Conservation (phyloP, 2,888 invertebrate genomes). For the Lochmaea capreae region DNA sequence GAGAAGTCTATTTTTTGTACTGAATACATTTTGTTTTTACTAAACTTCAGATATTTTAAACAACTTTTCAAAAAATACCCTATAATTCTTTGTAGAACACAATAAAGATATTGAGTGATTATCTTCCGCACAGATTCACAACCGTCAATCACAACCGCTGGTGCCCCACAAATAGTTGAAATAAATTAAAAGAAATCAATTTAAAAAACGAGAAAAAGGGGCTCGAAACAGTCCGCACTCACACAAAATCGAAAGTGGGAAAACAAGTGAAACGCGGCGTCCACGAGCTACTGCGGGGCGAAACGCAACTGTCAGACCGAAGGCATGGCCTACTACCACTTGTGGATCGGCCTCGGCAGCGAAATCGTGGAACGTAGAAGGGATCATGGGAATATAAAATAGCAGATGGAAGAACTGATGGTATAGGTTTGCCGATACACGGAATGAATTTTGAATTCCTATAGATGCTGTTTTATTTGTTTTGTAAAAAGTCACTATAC, state of each 20-base stretch:
- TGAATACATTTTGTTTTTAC: not conserved
- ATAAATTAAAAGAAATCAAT: slow-evolving; percentile 26
- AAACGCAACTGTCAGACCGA: slow-evolving; percentile 54
- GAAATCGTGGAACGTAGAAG: slow-evolving; percentile 32
- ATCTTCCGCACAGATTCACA: slow-evolving; percentile 21
- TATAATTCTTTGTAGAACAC: not conserved
- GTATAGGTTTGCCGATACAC: slow-evolving; percentile 19
- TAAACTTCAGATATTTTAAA: slow-evolving; percentile 21
- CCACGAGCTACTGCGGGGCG: slow-evolving; percentile 41
- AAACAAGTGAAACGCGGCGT: slow-evolving; percentile 45
- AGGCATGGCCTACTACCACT: slow-evolving; percentile 57
- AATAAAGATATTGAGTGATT: not conserved
- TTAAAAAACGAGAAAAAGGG: slow-evolving; percentile 14
- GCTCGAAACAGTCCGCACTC: slow-evolving; percentile 20
- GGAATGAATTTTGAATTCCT: slow-evolving; percentile 5
- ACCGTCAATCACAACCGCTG: slow-evolving; percentile 29
- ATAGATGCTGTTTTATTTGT: not conserved
- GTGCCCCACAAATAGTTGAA: not conserved
- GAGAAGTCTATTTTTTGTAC: not conserved
- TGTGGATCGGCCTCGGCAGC: slow-evolving; percentile 50
- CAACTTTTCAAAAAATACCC: slow-evolving; percentile 3
- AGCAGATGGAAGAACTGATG: slow-evolving; percentile 29
- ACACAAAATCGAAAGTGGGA: slow-evolving; percentile 46
- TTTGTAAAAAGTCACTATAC: not conserved
- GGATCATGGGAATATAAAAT: slow-evolving; percentile 26